A percentile compares a stretch with the other conserved stretches of the same genome.
Evolutionary conservation across 1,140 invertebrate species (phyloP).

Genomic region (Psix sp.): DNA sequence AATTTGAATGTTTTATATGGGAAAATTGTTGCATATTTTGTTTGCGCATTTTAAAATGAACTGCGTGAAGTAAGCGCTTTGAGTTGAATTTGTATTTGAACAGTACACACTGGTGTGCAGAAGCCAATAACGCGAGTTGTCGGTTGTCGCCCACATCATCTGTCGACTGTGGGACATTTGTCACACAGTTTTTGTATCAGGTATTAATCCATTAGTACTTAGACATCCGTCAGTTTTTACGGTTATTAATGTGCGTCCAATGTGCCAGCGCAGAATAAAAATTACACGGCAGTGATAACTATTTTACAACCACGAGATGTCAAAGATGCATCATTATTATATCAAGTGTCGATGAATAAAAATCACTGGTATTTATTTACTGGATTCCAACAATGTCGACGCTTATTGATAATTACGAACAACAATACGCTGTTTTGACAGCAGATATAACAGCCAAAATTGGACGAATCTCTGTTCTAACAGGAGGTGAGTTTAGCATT

Average conservation of each 20-base stretch:
- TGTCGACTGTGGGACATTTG: slow-evolving; percentile 10
- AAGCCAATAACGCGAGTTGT: no score
- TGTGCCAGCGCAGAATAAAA: slow-evolving; percentile 13
- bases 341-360: neutral
- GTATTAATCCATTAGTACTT: slow-evolving; percentile 6
- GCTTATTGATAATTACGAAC: slow-evolving; percentile 88
- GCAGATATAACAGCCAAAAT: slow-evolving; percentile 91
- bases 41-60: no score
- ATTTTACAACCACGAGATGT: neutral
- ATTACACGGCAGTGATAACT: slow-evolving; percentile 6
- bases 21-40: no score
- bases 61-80: no score
- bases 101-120: no score
- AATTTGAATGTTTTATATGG: no score
- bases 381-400: slow-evolving; percentile 79
- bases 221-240: slow-evolving; percentile 20
- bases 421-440: slow-evolving; percentile 88
- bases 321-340: neutral
- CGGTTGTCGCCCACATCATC: neutral
- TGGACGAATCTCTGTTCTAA: slow-evolving; percentile 79
- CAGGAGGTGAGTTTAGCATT: slow-evolving; percentile 63
- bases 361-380: slow-evolving; percentile 8
- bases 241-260: slow-evolving; percentile 2
- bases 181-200: slow-evolving; percentile 16
- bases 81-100: no score